Percentiles rank a stretch among this genome's conserved stretches.
phyloP scores from a whole-genome alignment of 1,140 invertebrate species.

The Dinoponera quadriceps region DNA sequence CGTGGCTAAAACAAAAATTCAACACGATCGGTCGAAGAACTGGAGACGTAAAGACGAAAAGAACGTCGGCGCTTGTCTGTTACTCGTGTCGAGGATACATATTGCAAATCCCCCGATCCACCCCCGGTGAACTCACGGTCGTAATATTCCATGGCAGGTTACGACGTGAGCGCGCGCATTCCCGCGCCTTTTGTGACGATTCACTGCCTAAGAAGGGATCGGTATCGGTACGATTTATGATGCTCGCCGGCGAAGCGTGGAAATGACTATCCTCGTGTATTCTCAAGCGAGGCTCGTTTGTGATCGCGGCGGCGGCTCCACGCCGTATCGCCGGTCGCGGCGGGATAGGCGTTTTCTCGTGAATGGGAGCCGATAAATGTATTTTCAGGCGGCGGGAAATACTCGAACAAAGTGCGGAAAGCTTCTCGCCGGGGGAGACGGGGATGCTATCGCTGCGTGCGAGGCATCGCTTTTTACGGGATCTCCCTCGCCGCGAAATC shows the following conservation, averaged over 20 bases:
- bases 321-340: not conserved
- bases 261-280: not conserved
- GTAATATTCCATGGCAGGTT: not conserved
- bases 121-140: not conserved
- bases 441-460: conserved; percentile 11
- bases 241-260: not conserved
- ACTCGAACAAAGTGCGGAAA: conserved; percentile 42
- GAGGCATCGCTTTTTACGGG: conserved; percentile 14
- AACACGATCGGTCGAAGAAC: too few relatives aligned
- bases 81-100: too few relatives aligned
- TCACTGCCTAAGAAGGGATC: not conserved
- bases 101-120: too few relatives aligned
- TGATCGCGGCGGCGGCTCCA: not conserved
- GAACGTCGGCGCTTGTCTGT: too few relatives aligned
- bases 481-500: conserved; percentile 57
- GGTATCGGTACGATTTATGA: conserved; percentile 22
- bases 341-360: not conserved
- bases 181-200: not conserved
- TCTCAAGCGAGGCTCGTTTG: not conserved
- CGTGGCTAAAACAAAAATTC: too few relatives aligned
- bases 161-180: not conserved
- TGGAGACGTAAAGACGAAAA: too few relatives aligned
- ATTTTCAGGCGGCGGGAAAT: conserved; percentile 16
- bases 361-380: conserved; percentile 29
- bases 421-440: conserved; percentile 1